These are phyloP conservation scores for Eonycteris spelaea DNA, from an alignment of 2,113 vertebrate genomes.

Conservation along the genomic window DNA sequence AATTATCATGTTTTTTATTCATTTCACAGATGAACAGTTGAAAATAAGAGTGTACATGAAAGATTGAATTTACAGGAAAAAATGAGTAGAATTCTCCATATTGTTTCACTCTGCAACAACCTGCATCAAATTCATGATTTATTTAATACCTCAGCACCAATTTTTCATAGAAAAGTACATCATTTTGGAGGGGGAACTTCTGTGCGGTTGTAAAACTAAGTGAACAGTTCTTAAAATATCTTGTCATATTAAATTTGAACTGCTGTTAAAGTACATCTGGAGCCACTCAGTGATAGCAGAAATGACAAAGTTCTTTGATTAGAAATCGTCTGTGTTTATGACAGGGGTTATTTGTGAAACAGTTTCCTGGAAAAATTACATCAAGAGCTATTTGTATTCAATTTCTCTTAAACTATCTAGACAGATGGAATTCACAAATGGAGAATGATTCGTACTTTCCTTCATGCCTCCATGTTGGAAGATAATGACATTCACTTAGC, in stretches of 20 bases:
- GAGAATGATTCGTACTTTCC: neutral
- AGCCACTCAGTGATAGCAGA: conserved; percentile 21
- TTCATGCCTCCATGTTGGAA: neutral
- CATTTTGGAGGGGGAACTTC: neutral
- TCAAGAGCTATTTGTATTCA: neutral
- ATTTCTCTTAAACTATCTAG: neutral
- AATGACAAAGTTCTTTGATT: conserved; percentile 37
- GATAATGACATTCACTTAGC: neutral
- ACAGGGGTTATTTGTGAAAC: neutral
- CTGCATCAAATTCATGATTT: neutral
- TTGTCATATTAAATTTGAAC: conserved; percentile 24
- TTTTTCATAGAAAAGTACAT: conserved; percentile 38
- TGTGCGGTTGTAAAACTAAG: neutral
- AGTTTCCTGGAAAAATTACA: conserved; percentile 37
- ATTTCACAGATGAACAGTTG: conserved; percentile 12
- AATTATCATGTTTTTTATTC: neutral
- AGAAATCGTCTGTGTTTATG: conserved; percentile 35
- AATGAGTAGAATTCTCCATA: neutral
- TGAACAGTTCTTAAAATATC: conserved; percentile 44
- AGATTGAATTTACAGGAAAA: neutral
- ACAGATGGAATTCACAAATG: neutral
- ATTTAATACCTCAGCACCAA: neutral
- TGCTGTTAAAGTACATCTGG: neutral
- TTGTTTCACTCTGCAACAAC: conserved; percentile 14
- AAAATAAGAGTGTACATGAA: neutral